Conservation (phyloP, 2,888 invertebrate species). For the Oxytorus armatus region DNA sequence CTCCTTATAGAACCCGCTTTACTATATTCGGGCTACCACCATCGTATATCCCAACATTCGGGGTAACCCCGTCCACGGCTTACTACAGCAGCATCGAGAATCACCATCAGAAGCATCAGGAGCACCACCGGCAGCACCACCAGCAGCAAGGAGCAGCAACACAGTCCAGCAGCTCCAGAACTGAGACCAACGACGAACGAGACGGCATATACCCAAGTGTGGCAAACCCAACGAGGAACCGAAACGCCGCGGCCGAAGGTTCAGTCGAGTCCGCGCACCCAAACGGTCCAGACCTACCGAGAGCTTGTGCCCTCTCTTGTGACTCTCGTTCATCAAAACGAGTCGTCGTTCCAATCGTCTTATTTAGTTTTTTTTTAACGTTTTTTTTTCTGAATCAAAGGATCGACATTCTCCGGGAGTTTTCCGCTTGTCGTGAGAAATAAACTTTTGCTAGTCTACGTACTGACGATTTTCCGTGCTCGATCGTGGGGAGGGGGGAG, state of each 20-base stretch:
- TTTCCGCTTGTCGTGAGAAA: slow-evolving; percentile 4
- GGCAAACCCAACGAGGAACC: slow-evolving; percentile 72
- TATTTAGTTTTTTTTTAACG: not conserved
- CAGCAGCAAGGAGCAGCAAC: slow-evolving; percentile 76
- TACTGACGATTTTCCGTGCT: not conserved
- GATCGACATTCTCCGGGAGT: slow-evolving; percentile 1
- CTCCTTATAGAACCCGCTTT: slow-evolving; percentile 76
- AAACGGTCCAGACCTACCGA: slow-evolving; percentile 83
- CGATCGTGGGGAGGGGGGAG: slow-evolving; percentile 1
- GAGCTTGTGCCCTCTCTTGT: slow-evolving; percentile 58
- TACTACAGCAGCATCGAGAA: slow-evolving; percentile 62
- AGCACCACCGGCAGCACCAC: slow-evolving; percentile 78
- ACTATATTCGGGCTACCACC: slow-evolving; percentile 81
- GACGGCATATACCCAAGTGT: slow-evolving; percentile 64
- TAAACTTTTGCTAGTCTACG: not conserved
- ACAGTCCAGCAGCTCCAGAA: slow-evolving; percentile 69
- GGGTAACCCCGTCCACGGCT: slow-evolving; percentile 53
- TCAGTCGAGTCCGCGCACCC: slow-evolving; percentile 85
- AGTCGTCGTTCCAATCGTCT: slow-evolving; percentile 7
- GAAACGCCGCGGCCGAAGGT: slow-evolving; percentile 76
- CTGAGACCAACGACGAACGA: slow-evolving; percentile 60
- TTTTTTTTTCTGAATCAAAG: not conserved
- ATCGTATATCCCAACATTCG: slow-evolving; percentile 55
- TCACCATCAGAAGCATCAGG: slow-evolving; percentile 66
- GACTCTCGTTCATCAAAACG: slow-evolving; percentile 44